Evolutionary conservation across 1,140 invertebrate genomes (phyloP).

Genomic region (Meteorus sp.): DNA sequence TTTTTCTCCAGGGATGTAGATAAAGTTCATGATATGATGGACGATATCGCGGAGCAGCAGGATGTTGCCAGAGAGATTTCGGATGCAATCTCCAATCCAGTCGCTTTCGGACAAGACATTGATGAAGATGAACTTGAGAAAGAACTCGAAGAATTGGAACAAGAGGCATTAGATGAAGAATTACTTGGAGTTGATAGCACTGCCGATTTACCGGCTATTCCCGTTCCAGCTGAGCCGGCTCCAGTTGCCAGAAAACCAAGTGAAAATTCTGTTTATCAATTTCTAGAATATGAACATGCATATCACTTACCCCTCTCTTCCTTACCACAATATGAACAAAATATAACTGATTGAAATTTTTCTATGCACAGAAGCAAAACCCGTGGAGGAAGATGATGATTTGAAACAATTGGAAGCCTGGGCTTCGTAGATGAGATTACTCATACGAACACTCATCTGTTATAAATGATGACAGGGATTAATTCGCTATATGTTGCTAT

Average conservation of each 20-base stretch:
- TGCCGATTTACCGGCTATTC: conserved; percentile 70
- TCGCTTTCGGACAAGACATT: conserved; percentile 89
- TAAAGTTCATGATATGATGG: conserved; percentile 99
- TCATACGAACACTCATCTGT: neutral
- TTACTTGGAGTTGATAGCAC: conserved; percentile 65
- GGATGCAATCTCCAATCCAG: conserved; percentile 97
- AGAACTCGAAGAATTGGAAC: conserved; percentile 81
- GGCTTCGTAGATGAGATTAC: conserved; percentile 67
- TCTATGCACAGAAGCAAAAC: conserved; percentile 53
- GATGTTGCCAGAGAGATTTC: conserved; percentile 98
- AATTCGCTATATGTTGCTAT: too few species aligned
- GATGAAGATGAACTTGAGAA: conserved; percentile 88
- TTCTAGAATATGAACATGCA: neutral
- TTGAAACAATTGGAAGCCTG: conserved; percentile 81
- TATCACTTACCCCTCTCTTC: neutral
- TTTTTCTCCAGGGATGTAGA: conserved; percentile 81
- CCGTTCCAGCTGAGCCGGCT: conserved; percentile 62
- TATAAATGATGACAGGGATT: too few species aligned
- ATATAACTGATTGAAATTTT: neutral
- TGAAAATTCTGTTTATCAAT: conserved; percentile 52
- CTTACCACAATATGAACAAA: too few species aligned
- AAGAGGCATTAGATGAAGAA: conserved; percentile 81
- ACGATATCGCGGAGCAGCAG: conserved; percentile 99
- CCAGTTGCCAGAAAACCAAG: conserved; percentile 62
- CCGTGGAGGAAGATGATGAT: conserved; percentile 66